Percentiles rank a stretch among this genome's conserved stretches.
Conservation (phyloP, 2,113 vertebrate genomes). For the Bos indicus region DNA sequence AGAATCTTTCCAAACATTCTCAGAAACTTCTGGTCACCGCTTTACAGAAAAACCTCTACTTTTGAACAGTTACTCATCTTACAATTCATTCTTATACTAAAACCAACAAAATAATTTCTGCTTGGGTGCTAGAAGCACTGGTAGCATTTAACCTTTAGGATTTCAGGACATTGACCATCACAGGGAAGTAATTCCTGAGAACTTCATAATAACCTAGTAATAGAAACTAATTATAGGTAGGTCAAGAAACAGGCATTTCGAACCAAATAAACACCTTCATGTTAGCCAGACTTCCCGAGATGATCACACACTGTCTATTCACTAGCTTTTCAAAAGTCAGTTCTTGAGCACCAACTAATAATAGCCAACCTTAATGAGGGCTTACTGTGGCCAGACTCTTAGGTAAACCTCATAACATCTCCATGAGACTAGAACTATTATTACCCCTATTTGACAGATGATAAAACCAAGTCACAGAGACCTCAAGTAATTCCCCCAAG, state of each 20-base stretch:
- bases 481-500: neutral
- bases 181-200: constrained; percentile 59
- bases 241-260: constrained; percentile 62
- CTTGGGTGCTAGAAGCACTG: neutral
- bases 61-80: constrained; percentile 21
- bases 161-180: constrained; percentile 26
- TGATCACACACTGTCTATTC: constrained; percentile 65
- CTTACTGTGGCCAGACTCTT: constrained; percentile 1
- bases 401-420: constrained; percentile 27
- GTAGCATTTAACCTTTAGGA: constrained; percentile 2
- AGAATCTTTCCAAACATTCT: constrained; percentile 34
- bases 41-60: constrained; percentile 41
- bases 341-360: constrained; percentile 59
- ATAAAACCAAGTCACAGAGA: neutral
- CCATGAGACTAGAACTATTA: neutral
- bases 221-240: constrained; percentile 67
- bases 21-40: constrained; percentile 27
- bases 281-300: constrained; percentile 64
- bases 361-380: constrained; percentile 38
- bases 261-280: constrained; percentile 66
- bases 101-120: constrained; percentile 51
- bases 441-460: constrained; percentile 20
- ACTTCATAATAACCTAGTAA: constrained; percentile 60
- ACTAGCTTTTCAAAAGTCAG: constrained; percentile 57
- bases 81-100: constrained; percentile 48